Conservation (phyloP, 2,888 invertebrate species). For the Cryptus viduatorius region DNA sequence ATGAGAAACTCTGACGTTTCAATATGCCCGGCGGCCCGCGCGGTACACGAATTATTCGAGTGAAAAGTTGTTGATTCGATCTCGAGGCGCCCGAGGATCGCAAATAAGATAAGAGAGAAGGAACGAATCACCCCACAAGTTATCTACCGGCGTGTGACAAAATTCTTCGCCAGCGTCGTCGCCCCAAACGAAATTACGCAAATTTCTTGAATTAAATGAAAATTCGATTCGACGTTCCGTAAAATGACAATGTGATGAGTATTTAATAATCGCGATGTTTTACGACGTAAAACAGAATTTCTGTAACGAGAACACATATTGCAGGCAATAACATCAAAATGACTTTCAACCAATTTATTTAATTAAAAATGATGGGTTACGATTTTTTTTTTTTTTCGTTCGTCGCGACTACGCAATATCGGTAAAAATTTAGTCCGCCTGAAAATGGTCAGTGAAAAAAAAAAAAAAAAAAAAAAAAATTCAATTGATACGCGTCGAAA, state of each 20-base stretch:
- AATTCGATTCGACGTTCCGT: slow-evolving; percentile 29
- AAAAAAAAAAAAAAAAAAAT: slow-evolving; percentile 4
- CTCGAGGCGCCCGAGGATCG: background rate
- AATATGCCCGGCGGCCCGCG: slow-evolving; percentile 29
- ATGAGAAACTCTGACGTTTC: slow-evolving; percentile 9
- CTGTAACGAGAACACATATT: background rate
- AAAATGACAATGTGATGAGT: background rate
- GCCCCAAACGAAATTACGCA: slow-evolving; percentile 6
- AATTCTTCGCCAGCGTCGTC: background rate
- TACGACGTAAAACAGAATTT: slow-evolving; percentile 4
- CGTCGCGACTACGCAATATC: background rate
- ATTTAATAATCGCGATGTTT: background rate
- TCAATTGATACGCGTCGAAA: no score
- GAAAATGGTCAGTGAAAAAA: background rate
- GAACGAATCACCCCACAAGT: slow-evolving; percentile 17
- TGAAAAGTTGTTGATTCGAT: slow-evolving; percentile 60
- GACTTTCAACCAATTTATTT: background rate
- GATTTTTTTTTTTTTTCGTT: background rate
- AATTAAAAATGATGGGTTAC: background rate
- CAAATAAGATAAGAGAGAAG: background rate
- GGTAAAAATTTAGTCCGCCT: background rate
- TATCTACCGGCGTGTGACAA: slow-evolving; percentile 7
- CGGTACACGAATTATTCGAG: slow-evolving; percentile 38
- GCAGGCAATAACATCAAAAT: background rate
- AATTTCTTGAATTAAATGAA: slow-evolving; percentile 4